Evolutionary conservation across 2,888 invertebrate genomes (phyloP).

Genomic region (Napeogenes sylphis): DNA sequence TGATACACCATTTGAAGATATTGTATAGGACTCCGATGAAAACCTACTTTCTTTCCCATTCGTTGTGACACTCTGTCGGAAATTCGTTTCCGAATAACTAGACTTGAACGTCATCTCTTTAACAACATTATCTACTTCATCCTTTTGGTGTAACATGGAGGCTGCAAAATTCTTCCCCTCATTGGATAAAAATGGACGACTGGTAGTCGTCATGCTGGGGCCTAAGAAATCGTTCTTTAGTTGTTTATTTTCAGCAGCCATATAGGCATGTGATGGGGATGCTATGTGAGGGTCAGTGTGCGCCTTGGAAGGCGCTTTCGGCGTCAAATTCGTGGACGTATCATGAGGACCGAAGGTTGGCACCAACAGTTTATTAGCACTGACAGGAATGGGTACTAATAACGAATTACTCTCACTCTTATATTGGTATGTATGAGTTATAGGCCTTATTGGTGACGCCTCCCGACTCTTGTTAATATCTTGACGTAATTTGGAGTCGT

Average conservation of each 20-base stretch:
- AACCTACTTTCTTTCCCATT: conserved; percentile 59
- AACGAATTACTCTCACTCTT: conserved; percentile 65
- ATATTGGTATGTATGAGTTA: conserved; percentile 69
- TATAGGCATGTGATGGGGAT: conserved; percentile 64
- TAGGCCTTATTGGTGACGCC: conserved; percentile 83
- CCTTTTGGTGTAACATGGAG: conserved; percentile 67
- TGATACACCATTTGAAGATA: conserved; percentile 68
- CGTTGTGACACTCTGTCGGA: conserved; percentile 58
- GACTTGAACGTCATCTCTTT: conserved; percentile 69
- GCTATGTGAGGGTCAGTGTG: conserved; percentile 68
- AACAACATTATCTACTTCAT: conserved; percentile 61
- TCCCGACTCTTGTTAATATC: conserved; percentile 85
- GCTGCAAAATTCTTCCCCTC: conserved; percentile 67
- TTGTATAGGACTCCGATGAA: conserved; percentile 66
- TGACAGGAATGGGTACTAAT: conserved; percentile 68
- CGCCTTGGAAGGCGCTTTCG: conserved; percentile 74
- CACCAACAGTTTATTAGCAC: conserved; percentile 75
- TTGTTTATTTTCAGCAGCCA: conserved; percentile 73
- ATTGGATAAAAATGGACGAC: conserved; percentile 59
- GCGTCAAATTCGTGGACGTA: conserved; percentile 67
- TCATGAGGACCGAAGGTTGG: conserved; percentile 75
- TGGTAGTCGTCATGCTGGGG: conserved; percentile 66
- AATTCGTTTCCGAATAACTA: conserved; percentile 72
- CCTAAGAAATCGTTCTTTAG: conserved; percentile 73
- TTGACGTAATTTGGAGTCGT: conserved; percentile 88